Conservation (phyloP, 1,140 invertebrate genomes). For the Apis laboriosa region DNA sequence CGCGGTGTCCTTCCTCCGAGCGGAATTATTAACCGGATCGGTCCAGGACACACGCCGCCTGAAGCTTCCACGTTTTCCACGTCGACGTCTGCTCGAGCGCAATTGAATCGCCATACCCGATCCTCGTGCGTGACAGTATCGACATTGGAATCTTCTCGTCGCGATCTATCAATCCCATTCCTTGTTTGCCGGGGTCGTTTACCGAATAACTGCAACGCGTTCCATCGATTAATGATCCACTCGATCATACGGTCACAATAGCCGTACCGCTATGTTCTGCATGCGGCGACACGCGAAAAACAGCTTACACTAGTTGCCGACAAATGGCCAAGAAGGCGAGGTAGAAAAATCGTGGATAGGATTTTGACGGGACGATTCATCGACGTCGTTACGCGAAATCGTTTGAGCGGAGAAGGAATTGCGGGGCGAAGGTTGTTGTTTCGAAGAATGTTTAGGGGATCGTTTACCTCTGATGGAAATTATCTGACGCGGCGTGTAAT, state of each 20-base stretch:
- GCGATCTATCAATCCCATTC: background rate
- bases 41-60: background rate
- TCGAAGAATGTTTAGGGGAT: too few relatives aligned
- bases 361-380: slow-evolving; percentile 17
- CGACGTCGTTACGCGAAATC: background rate
- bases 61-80: background rate
- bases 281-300: slow-evolving; percentile 9
- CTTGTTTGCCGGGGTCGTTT: slow-evolving; percentile 24
- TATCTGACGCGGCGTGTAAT: too few relatives aligned
- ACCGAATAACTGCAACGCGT: slow-evolving; percentile 32
- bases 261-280: slow-evolving; percentile 14
- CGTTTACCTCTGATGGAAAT: background rate
- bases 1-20: background rate
- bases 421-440: too few relatives aligned
- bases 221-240: slow-evolving; percentile 34
- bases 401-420: background rate
- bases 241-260: slow-evolving; percentile 35
- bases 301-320: background rate
- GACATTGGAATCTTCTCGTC: background rate
- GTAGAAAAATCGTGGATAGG: background rate
- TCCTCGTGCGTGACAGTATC: slow-evolving; percentile 37
- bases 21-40: slow-evolving; percentile 25
- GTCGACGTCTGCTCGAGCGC: background rate
- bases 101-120: background rate
- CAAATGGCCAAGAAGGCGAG: background rate